Base-by-base conservation (phyloP, 2,113 vertebrate genomes). In the Microtus montanus region DNA sequence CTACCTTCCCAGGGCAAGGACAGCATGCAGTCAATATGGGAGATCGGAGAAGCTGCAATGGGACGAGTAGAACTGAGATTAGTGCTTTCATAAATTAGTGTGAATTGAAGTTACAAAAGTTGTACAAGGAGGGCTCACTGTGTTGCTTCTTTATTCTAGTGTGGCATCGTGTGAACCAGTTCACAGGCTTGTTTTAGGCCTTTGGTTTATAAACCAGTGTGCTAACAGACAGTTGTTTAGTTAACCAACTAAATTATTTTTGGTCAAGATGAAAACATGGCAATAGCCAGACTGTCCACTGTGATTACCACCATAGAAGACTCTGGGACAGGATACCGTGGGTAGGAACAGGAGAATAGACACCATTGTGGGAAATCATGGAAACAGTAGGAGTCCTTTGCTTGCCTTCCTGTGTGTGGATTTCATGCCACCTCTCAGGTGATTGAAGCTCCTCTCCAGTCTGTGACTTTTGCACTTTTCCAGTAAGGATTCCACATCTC, bases 111-210 rank as follows among this genome's bases (percentile, higher is more conserved):
- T 47, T 22, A 7, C 7, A 91, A 38, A 14, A 74, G n/a, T 2
- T 41, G 44, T 3, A 33, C 10, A 17, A 0, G 22, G 9, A 5
- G 1, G 30, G 14, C 17, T 85, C 41, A 2, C 5, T 90, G 1
- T 5, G 20, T 11, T 52, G n/a, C 20, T 2, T 6, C 26, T 8
- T 44, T 58, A 5, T 73, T 73, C 58, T 47, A 78, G 22, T 30
- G 7, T 15, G 7, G 79, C 49, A 2, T 13, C 2, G 15, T 15
- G 9, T 19, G 17, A 66, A 30, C 11, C 68, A n/a, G 4, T 8
- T 3, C 4, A 4, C 11, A 41, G 58, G 15, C 28, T 64, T 30
- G 7, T 71, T 66, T 87, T 78, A 93, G 33, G 71, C 26, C 30
- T 87, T 54, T 38, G 41, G 33, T 28, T 58, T 83, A 58, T 79